Percentiles rank a stretch among this genome's conserved stretches.
Conservation (phyloP, 1,140 invertebrate species). For the Tetraneura akinire region DNA sequence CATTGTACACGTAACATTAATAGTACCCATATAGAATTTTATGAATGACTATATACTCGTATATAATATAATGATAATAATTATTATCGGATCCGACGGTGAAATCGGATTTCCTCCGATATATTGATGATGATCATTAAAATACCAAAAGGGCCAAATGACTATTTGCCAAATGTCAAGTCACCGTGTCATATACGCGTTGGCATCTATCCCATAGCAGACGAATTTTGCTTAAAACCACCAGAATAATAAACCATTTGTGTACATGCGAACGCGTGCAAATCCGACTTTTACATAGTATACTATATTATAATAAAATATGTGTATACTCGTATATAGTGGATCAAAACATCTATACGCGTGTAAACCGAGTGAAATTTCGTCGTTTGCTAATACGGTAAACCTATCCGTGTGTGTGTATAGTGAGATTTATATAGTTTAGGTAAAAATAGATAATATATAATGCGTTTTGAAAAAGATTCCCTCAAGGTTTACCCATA, state of each 20-base stretch:
- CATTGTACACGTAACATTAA: neutral
- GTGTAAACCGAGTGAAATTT: conserved; percentile 14
- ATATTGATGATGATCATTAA: neutral
- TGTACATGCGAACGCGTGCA: too few relatives aligned
- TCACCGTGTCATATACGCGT: neutral
- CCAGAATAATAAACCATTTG: conserved; percentile 7
- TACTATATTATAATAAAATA: too few relatives aligned
- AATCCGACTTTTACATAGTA: conserved; percentile 17
- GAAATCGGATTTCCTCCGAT: neutral
- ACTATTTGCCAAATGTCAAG: conserved; percentile 41
- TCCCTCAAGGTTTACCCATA: neutral
- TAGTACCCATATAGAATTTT: too few relatives aligned
- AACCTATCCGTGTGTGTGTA: neutral
- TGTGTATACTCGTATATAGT: too few relatives aligned
- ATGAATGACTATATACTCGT: too few relatives aligned
- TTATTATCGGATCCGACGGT: neutral
- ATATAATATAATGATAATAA: neutral
- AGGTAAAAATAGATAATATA: conserved; percentile 7
- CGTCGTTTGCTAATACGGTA: neutral
- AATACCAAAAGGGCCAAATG: conserved; percentile 18
- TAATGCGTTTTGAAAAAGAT: conserved; percentile 31
- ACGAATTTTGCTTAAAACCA: neutral
- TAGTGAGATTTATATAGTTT: conserved; percentile 11
- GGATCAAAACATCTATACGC: conserved; percentile 1
- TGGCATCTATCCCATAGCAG: conserved; percentile 21